Evolutionary conservation across 2,888 invertebrate species (phyloP).

Genomic region (Sepioteuthis lessoniana): DNA sequence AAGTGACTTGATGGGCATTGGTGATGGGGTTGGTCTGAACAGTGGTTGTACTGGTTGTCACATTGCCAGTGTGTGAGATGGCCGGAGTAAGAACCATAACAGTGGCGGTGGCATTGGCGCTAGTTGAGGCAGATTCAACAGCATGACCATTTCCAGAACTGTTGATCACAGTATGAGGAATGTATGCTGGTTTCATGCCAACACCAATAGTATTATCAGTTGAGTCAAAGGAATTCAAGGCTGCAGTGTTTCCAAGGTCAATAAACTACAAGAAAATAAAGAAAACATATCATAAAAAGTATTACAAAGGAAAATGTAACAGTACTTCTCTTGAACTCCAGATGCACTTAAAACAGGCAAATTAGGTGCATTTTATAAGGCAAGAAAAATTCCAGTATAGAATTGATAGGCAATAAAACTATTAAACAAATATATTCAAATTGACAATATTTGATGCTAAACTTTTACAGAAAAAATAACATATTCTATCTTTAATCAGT

Average conservation of each 20-base stretch:
- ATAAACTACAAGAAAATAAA: slow-evolving; percentile 64
- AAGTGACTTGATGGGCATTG: slow-evolving; percentile 64
- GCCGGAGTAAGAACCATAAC: slow-evolving; percentile 60
- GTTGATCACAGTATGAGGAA: slow-evolving; percentile 51
- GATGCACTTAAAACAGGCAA: not conserved
- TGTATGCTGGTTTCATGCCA: slow-evolving; percentile 52
- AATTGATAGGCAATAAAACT: not conserved
- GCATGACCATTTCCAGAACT: slow-evolving; percentile 55
- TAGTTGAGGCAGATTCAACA: slow-evolving; percentile 53
- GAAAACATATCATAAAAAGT: not conserved
- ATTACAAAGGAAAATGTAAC: not conserved
- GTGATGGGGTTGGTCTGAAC: slow-evolving; percentile 56
- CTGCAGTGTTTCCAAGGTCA: slow-evolving; percentile 69
- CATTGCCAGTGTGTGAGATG: slow-evolving; percentile 48
- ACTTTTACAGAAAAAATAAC: no score
- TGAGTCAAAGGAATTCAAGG: slow-evolving; percentile 63
- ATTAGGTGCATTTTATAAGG: not conserved
- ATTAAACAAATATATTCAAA: not conserved
- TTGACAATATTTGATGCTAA: not conserved
- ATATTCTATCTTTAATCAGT: no score
- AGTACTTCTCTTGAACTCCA: not conserved
- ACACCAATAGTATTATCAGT: slow-evolving; percentile 55
- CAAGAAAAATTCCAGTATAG: not conserved
- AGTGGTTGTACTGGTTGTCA: slow-evolving; percentile 52
- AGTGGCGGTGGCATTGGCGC: slow-evolving; percentile 61